phyloP scores from a whole-genome alignment of 1,140 invertebrate genomes.

The Periplaneta americana region DNA sequence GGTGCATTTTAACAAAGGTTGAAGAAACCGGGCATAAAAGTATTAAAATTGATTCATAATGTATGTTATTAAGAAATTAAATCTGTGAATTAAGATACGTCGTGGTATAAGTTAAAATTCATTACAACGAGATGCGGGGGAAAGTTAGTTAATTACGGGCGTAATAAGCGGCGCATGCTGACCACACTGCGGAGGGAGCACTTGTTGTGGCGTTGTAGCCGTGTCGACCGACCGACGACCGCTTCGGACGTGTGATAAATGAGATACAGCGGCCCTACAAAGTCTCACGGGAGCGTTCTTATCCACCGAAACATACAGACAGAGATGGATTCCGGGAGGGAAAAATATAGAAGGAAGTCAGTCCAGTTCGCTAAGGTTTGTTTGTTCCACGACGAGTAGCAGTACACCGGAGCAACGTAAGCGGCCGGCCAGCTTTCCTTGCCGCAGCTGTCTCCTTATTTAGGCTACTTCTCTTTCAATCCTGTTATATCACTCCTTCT shows the following conservation, averaged over 20 bases:
- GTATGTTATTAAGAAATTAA: no score
- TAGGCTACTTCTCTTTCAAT: no score
- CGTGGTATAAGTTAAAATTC: neutral
- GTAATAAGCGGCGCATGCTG: neutral
- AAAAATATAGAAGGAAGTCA: neutral
- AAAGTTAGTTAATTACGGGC: neutral
- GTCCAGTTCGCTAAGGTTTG: neutral
- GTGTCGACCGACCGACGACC: neutral
- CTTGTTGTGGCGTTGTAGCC: neutral
- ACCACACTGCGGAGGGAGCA: neutral
- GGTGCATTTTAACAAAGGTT: no score
- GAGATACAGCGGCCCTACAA: neutral
- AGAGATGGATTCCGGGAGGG: neutral
- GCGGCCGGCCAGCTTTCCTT: no score
- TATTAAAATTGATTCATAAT: no score
- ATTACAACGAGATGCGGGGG: neutral
- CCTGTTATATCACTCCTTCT: no score
- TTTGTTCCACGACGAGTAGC: neutral
- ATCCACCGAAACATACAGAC: neutral
- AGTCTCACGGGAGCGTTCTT: neutral
- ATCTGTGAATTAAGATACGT: no score
- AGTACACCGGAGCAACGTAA: neutral
- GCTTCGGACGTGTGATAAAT: neutral
- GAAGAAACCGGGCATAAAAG: no score
- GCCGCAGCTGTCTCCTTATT: no score